Percentiles rank a stretch among this genome's conserved stretches.
These are phyloP conservation scores for Pristionchus entomophagus DNA, from an alignment of 2,888 invertebrate genomes.

Conservation along the genomic window DNA sequence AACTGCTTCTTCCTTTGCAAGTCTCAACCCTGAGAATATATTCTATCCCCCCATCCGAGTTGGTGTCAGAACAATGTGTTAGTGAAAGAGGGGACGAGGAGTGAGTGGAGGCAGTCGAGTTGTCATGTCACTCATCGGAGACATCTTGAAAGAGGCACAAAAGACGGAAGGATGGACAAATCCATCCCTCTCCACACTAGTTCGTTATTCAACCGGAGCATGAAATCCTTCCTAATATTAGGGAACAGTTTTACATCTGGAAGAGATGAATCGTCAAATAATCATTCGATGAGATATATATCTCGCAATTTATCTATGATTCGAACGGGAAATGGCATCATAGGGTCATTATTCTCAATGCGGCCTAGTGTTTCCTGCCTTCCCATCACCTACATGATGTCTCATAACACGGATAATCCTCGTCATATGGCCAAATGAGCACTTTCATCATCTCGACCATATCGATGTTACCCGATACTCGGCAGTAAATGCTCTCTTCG, in stretches of 20 bases:
- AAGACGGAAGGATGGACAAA: background rate
- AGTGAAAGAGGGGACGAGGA: background rate
- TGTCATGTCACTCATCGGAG: slow-evolving; percentile 34
- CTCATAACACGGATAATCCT: background rate
- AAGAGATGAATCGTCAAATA: no score
- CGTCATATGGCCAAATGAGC: slow-evolving; percentile 10
- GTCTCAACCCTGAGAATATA: background rate
- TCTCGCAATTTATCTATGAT: no score
- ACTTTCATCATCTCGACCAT: background rate
- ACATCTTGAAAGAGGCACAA: slow-evolving; percentile 13
- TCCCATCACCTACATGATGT: background rate
- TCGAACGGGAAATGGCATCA: no score
- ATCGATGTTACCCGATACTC: background rate
- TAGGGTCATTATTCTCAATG: no score
- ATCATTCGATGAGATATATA: no score
- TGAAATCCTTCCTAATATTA: no score
- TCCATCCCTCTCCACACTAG: background rate
- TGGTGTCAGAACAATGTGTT: background rate
- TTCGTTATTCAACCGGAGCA: no score
- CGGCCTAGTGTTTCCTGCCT: background rate
- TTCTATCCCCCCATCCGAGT: background rate
- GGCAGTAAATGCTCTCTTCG: background rate
- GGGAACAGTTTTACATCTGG: no score
- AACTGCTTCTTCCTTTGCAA: no score
- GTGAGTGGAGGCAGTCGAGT: background rate